Evolutionary conservation across 23 tunicate species (phyloP).

Genomic region (Aplidium turbinatum): DNA sequence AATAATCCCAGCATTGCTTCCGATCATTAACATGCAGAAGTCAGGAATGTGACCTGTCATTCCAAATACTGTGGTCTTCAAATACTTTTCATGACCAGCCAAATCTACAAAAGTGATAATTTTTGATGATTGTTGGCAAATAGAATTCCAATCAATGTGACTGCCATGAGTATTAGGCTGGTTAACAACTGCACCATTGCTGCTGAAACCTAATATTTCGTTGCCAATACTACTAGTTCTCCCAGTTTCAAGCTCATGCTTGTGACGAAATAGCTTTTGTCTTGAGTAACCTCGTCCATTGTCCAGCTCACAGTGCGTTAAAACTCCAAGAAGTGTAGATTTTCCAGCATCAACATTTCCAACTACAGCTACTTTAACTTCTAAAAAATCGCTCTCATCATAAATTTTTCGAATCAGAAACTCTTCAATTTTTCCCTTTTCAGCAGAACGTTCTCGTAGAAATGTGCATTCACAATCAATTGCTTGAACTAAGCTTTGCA

Average conservation of each 20-base stretch:
- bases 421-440: constrained; percentile 68
- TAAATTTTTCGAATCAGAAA: constrained; percentile 64
- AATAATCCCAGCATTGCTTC: constrained; percentile 97
- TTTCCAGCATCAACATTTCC: constrained; percentile 99
- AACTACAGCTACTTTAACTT: constrained; percentile 97
- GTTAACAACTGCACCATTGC: constrained; percentile 76
- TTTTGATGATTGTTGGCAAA: constrained; percentile 92
- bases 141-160: constrained; percentile 86
- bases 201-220: constrained; percentile 92
- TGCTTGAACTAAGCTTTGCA: constrained; percentile 64
- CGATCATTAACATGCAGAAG: constrained; percentile 98
- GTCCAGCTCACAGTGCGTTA: constrained; percentile 96
- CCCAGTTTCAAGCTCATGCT: constrained; percentile 97
- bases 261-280: constrained; percentile 98
- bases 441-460: constrained; percentile 56
- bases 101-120: constrained; percentile 96
- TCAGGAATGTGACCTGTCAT: constrained; percentile 99
- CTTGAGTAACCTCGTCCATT: constrained; percentile 97
- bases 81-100: constrained; percentile 97
- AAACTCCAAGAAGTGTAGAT: constrained; percentile 96
- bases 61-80: constrained; percentile 99
- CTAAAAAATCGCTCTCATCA: constrained; percentile 80
- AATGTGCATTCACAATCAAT: constrained; percentile 82
- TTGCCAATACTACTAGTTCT: constrained; percentile 98
- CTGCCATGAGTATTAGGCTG: constrained; percentile 60